These are phyloP conservation scores for Neolamprologus cancellatus DNA, from an alignment of 2,113 vertebrate species.

Conservation along the genomic window DNA sequence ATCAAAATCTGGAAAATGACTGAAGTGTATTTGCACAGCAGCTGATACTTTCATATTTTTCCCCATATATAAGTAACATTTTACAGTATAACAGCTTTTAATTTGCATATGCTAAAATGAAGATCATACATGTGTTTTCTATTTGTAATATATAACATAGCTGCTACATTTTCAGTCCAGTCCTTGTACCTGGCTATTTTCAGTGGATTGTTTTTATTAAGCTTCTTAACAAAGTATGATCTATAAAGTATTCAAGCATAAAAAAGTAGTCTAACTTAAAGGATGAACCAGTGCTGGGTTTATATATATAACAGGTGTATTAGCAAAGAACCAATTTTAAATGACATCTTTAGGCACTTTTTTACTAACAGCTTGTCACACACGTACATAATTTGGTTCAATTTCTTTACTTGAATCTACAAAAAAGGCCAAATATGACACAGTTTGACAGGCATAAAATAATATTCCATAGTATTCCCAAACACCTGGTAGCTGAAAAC, in stretches of 20 bases:
- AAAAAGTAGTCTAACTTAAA: not conserved
- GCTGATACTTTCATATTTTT: not conserved
- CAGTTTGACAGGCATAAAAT: not conserved
- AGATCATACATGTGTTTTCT: not conserved
- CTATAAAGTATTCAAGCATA: not conserved
- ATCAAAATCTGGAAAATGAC: not conserved
- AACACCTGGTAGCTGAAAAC: not conserved
- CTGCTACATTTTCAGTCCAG: not conserved
- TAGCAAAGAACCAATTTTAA: not conserved
- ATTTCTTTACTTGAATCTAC: not conserved
- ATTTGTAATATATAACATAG: not conserved
- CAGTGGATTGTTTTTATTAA: not conserved
- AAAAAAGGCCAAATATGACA: not conserved
- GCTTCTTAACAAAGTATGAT: not conserved
- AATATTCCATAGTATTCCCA: not conserved
- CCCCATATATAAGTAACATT: not conserved
- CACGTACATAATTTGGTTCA: not conserved
- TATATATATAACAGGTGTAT: not conserved
- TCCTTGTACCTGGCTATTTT: not conserved
- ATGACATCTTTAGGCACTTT: not conserved
- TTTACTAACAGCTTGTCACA: not conserved
- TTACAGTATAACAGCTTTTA: not conserved
- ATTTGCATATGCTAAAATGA: not conserved
- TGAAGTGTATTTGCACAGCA: not conserved
- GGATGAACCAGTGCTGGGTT: fast-evolving